phyloP scores from a whole-genome alignment of 1,140 invertebrate species.

The Drosophila arawakana region DNA sequence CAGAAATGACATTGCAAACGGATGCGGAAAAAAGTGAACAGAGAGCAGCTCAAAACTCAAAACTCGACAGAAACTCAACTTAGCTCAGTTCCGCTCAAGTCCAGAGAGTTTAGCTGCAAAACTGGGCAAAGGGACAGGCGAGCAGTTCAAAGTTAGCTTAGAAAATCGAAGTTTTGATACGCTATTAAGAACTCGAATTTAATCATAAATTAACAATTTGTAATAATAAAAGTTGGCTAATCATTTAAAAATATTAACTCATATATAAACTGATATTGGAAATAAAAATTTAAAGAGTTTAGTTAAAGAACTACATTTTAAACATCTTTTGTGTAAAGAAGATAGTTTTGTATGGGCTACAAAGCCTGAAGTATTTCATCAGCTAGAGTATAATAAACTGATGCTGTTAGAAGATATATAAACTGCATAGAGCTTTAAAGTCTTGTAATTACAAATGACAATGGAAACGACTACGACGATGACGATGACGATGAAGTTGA shows the following conservation, averaged over 20 bases:
- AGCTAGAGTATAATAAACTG: slow-evolving; percentile 13
- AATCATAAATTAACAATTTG: too few species aligned
- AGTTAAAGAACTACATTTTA: neutral
- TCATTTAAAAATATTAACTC: too few species aligned
- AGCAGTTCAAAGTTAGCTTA: slow-evolving; percentile 29
- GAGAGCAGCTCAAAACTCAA: slow-evolving; percentile 16
- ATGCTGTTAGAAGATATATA: slow-evolving; percentile 54
- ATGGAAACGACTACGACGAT: slow-evolving; percentile 45
- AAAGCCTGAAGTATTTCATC: neutral
- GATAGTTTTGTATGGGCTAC: neutral
- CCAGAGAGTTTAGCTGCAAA: slow-evolving; percentile 13
- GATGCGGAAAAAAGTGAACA: slow-evolving; percentile 66
- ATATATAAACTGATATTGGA: too few species aligned
- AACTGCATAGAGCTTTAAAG: slow-evolving; percentile 44
- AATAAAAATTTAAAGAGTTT: too few species aligned
- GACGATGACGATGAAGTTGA: slow-evolving; percentile 28
- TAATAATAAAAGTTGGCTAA: too few species aligned
- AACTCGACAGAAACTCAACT: slow-evolving; percentile 15
- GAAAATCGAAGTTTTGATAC: too few species aligned
- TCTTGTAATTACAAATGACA: slow-evolving; percentile 69
- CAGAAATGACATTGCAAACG: slow-evolving; percentile 80
- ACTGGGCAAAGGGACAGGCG: slow-evolving; percentile 35
- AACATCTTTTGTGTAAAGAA: neutral
- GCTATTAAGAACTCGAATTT: too few species aligned
- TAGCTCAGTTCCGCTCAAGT: slow-evolving; percentile 32